These are phyloP conservation scores for Rhopilema esculentum DNA, from an alignment of 30 jellyfish, hydroid and myxozoan species.

Conservation along the genomic window DNA sequence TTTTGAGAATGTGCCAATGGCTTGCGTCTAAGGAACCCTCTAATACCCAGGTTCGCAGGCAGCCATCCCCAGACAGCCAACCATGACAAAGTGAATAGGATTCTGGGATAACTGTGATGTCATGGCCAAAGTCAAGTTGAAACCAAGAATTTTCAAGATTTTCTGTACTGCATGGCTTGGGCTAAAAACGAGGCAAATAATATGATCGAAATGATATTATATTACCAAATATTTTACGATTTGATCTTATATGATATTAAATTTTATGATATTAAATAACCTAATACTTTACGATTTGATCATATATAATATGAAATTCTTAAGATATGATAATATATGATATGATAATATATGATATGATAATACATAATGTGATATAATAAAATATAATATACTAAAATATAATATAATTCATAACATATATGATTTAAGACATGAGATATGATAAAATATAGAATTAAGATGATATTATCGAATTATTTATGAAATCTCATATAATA, in stretches of 20 bases:
- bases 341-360: too few relatives aligned
- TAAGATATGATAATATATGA: too few relatives aligned
- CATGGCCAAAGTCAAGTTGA: constrained; percentile 69
- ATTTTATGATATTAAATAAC: neutral
- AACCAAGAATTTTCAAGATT: constrained; percentile 79
- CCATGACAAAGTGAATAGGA: constrained; percentile 78
- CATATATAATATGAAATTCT: neutral
- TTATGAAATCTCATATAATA: too few relatives aligned
- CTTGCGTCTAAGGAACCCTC: constrained; percentile 80
- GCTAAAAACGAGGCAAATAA: constrained; percentile 21
- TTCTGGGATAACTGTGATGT: constrained; percentile 49
- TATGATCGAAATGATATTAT: neutral
- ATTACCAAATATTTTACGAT: neutral
- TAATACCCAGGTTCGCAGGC: constrained; percentile 74
- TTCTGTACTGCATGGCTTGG: constrained; percentile 79
- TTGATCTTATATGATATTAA: neutral
- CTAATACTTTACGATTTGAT: neutral
- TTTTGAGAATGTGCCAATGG: constrained; percentile 64
- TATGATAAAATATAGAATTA: too few relatives aligned
- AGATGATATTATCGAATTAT: too few relatives aligned
- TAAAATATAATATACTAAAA: too few relatives aligned
- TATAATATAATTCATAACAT: neutral
- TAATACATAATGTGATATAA: too few relatives aligned
- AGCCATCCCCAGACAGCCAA: constrained; percentile 73
- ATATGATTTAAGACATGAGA: too few relatives aligned